Conservation (phyloP, 2,888 invertebrate species). For the Rutpela maculata region DNA sequence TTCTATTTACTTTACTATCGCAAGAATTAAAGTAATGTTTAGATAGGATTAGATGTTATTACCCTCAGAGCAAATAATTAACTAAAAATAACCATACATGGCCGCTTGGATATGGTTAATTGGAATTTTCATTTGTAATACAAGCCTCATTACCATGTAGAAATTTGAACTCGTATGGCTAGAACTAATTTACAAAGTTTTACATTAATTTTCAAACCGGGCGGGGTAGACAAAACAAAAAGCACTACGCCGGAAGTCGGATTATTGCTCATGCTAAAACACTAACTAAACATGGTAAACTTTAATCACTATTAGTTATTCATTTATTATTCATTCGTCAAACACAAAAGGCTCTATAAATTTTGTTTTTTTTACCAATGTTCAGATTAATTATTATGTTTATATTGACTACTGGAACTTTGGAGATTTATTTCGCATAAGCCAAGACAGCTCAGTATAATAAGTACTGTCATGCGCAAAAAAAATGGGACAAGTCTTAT, state of each 20-base stretch:
- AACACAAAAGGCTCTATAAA: background rate
- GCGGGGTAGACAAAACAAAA: conserved; percentile 38
- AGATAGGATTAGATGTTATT: conserved; percentile 24
- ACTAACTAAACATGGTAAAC: background rate
- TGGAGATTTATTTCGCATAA: no score
- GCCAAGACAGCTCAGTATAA: no score
- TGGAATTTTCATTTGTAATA: background rate
- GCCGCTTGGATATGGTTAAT: background rate
- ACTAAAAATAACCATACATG: conserved; percentile 21
- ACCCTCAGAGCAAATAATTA: conserved; percentile 10
- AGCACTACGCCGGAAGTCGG: background rate
- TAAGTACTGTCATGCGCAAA: no score
- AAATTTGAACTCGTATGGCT: conserved; percentile 20
- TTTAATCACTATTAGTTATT: conserved; percentile 14
- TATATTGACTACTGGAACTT: no score
- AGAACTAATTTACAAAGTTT: conserved; percentile 37
- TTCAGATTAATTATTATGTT: no score
- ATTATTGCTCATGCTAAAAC: background rate
- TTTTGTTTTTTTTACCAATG: no score
- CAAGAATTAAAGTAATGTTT: background rate
- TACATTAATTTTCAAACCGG: conserved; percentile 32
- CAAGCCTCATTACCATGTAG: conserved; percentile 12
- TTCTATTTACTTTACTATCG: conserved; percentile 20
- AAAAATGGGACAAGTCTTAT: no score
- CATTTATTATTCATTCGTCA: conserved; percentile 22